Percentiles rank a stretch among this genome's conserved stretches.
Conservation (phyloP, 2,888 invertebrate species). For the Eupithecia centaureata region DNA sequence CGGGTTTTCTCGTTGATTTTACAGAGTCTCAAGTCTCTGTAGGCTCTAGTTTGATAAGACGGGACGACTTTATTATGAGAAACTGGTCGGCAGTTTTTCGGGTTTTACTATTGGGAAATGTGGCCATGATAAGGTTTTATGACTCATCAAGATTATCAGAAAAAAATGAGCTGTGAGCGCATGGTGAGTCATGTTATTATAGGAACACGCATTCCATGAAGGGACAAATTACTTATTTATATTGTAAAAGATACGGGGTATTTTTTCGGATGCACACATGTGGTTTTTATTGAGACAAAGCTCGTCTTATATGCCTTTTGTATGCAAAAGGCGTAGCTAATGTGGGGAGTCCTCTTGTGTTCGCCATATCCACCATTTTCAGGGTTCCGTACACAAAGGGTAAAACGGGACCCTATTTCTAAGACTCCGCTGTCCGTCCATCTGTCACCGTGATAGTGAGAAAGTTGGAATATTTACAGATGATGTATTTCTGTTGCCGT, state of each 20-base stretch:
- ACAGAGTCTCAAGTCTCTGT: slow-evolving; percentile 11
- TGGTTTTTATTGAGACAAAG: slow-evolving; percentile 1
- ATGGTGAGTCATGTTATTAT: not conserved
- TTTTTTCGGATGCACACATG: not conserved
- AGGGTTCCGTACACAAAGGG: no score
- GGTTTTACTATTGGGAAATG: slow-evolving; percentile 22
- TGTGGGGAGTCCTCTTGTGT: not conserved
- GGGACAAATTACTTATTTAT: not conserved
- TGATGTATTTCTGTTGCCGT: no score
- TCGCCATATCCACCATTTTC: not conserved
- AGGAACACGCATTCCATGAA: not conserved
- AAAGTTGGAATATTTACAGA: no score
- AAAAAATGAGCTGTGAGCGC: not conserved
- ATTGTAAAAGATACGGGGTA: not conserved
- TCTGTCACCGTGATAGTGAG: no score
- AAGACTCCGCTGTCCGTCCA: no score
- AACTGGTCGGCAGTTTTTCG: slow-evolving; percentile 13
- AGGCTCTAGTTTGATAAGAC: slow-evolving; percentile 21
- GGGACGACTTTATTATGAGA: slow-evolving; percentile 32
- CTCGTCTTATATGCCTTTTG: not conserved
- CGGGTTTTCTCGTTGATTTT: slow-evolving; percentile 30
- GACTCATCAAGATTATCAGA: slow-evolving; percentile 1
- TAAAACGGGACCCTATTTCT: no score
- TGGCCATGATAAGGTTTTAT: slow-evolving; percentile 31
- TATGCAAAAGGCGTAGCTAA: not conserved